Conservation (phyloP, 2,113 vertebrate species). For the Strix aluco region DNA sequence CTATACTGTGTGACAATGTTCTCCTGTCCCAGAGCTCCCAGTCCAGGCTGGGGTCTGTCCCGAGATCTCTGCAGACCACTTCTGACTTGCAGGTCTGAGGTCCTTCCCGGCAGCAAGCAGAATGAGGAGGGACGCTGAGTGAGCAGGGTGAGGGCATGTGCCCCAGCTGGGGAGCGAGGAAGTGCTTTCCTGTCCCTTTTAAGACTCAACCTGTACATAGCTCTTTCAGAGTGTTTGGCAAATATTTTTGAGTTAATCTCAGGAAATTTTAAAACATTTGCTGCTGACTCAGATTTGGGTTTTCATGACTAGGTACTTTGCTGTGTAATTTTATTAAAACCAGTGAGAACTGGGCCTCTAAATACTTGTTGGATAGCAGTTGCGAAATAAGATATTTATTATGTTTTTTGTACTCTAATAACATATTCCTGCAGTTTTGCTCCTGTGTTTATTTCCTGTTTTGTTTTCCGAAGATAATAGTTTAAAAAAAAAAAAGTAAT, state of each 20-base stretch:
- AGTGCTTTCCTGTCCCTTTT: background rate
- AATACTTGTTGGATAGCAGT: background rate
- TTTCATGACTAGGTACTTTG: background rate
- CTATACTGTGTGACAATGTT: background rate
- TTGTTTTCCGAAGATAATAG: background rate
- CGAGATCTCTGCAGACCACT: background rate
- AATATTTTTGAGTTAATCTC: background rate
- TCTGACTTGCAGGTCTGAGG: background rate
- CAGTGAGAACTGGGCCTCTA: accelerated
- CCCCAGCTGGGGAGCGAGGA: background rate
- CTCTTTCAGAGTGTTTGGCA: background rate
- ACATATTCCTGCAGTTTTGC: background rate
- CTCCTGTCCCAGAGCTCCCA: background rate
- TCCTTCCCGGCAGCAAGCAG: accelerated
- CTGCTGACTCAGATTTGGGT: background rate
- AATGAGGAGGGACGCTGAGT: accelerated
- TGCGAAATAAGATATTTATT: background rate
- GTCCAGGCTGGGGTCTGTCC: background rate
- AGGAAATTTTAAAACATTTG: background rate
- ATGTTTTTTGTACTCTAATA: background rate
- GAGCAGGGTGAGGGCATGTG: background rate
- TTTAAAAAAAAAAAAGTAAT: background rate
- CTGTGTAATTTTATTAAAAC: background rate
- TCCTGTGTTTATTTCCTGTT: background rate
- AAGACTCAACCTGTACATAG: background rate